Conservation (phyloP, 64 coral and sea anemone species). For the Dendrophyllia cribrosa region DNA sequence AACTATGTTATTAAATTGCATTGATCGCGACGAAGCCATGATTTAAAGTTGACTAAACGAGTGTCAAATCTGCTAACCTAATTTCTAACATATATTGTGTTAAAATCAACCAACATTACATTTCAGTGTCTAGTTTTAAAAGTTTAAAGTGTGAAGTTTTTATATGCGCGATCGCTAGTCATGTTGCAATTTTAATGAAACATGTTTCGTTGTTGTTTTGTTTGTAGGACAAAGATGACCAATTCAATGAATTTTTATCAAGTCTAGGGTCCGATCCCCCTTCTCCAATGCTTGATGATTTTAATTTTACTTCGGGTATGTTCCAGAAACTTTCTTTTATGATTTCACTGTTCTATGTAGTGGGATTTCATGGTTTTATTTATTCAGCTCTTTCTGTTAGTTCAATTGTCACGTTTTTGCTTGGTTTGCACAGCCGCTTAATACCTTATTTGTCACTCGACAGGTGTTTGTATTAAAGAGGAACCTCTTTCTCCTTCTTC, state of each 20-base stretch:
- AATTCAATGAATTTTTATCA: constrained; percentile 84
- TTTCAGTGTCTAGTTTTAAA: not conserved
- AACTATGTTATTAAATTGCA: constrained; percentile 13
- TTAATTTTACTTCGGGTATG: constrained; percentile 33
- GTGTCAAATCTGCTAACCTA: not conserved
- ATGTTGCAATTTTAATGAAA: constrained; percentile 27
- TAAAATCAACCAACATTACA: not conserved
- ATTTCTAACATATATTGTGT: not conserved
- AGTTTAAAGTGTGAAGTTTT: not conserved
- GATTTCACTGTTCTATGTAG: not conserved
- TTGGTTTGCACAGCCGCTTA: not conserved
- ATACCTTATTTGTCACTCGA: not conserved
- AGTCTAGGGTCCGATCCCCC: constrained; percentile 79
- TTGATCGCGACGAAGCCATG: not conserved
- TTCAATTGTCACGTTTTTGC: not conserved
- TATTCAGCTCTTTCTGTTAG: not conserved
- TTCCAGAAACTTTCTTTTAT: not conserved
- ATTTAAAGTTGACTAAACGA: not conserved
- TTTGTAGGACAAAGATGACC: constrained; percentile 73
- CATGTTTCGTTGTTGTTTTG: constrained; percentile 41
- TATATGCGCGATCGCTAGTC: not conserved
- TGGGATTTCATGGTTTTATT: not conserved
- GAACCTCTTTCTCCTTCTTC: constrained; percentile 75
- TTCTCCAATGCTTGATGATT: constrained; percentile 58
- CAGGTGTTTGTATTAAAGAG: constrained; percentile 67